phyloP scores from a whole-genome alignment of 2,888 invertebrate species.

The Cryptocephalus moraei region DNA sequence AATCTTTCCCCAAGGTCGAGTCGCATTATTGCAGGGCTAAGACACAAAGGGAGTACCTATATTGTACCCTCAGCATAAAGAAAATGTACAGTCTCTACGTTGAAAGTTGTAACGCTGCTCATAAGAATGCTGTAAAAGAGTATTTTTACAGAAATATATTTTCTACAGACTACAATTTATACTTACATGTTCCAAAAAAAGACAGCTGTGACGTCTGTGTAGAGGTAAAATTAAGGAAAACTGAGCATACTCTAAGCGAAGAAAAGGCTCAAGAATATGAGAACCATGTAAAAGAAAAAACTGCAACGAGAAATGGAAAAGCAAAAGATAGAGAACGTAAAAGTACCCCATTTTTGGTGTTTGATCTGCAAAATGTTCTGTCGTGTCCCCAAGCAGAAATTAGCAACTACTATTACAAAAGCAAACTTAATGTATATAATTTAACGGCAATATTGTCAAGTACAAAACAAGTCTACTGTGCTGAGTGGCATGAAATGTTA shows the following conservation, averaged over 20 bases:
- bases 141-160: conserved; percentile 2
- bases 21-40: conserved; percentile 6
- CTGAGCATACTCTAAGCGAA: conserved; percentile 5
- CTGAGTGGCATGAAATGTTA: conserved; percentile 17
- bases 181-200: conserved; percentile 1
- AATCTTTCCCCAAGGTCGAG: conserved; percentile 6
- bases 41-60: conserved; percentile 11
- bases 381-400: conserved; percentile 17
- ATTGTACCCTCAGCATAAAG: conserved; percentile 9
- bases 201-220: conserved; percentile 1
- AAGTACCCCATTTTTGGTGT: conserved; percentile 4
- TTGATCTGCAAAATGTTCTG: conserved; percentile 15
- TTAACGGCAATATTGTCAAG: conserved; percentile 19
- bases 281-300: conserved; percentile 5
- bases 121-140: conserved; percentile 2
- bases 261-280: conserved; percentile 6
- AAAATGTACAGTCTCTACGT: conserved; percentile 16
- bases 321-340: conserved; percentile 3
- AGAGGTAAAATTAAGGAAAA: conserved; percentile 2
- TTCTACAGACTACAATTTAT: conserved; percentile 2
- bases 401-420: conserved; percentile 16
- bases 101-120: conserved; percentile 7
- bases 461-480: conserved; percentile 21
- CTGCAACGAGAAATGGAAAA: conserved; percentile 8
- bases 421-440: conserved; percentile 16